These are phyloP conservation scores for Mycetomoellerius zeteki DNA, from an alignment of 1,140 invertebrate species.

Conservation along the genomic window DNA sequence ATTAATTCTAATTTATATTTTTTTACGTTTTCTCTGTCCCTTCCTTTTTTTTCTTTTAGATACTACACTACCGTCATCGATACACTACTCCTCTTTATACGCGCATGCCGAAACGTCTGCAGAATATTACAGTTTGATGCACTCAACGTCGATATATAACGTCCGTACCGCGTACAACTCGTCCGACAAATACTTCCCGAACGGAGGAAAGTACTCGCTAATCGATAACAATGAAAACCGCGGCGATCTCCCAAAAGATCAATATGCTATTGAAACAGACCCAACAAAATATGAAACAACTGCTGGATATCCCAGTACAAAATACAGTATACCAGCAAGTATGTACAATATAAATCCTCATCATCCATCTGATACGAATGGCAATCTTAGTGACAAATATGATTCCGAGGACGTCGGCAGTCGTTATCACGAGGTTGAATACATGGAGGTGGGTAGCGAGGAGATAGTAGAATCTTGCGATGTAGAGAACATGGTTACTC, in stretches of 20 bases:
- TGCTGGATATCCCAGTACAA: slow-evolving; percentile 73
- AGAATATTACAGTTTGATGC: slow-evolving; percentile 84
- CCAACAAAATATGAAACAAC: slow-evolving; percentile 80
- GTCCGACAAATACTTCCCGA: slow-evolving; percentile 76
- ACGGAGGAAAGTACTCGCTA: slow-evolving; percentile 77
- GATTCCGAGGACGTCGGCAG: slow-evolving; percentile 79
- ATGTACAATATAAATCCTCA: slow-evolving; percentile 77
- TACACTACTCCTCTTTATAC: slow-evolving; percentile 84
- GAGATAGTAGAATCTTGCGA: slow-evolving; percentile 87
- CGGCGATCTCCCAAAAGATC: slow-evolving; percentile 76
- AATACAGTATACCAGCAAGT: slow-evolving; percentile 74
- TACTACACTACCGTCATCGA: slow-evolving; percentile 75
- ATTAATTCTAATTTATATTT: neutral
- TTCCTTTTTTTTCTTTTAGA: slow-evolving; percentile 73
- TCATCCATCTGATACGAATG: slow-evolving; percentile 80
- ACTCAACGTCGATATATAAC: slow-evolving; percentile 80
- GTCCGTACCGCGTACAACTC: slow-evolving; percentile 75
- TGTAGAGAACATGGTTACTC: slow-evolving; percentile 87
- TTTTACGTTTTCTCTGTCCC: neutral
- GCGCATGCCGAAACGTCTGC: slow-evolving; percentile 76
- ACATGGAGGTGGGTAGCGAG: slow-evolving; percentile 85
- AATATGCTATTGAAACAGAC: slow-evolving; percentile 73
- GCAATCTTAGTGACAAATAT: slow-evolving; percentile 81
- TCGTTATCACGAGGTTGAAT: slow-evolving; percentile 84
- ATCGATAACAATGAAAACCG: slow-evolving; percentile 83